These are phyloP conservation scores for Neoniphon sammara DNA, from an alignment of 2,797 vertebrate genomes.

Conservation along the genomic window DNA sequence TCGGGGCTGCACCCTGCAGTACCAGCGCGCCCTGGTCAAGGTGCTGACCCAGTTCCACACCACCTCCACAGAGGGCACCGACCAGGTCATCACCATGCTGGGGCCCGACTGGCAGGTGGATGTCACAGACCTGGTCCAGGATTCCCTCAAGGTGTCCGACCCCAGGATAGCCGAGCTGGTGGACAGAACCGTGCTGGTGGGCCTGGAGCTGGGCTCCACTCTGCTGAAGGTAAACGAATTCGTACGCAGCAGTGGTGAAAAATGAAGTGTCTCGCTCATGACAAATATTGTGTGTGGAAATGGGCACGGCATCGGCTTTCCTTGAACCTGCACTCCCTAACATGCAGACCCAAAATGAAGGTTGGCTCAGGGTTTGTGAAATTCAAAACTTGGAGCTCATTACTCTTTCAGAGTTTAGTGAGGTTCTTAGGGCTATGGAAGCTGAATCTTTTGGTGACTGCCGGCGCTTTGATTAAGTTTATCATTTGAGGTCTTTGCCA, in stretches of 20 bases:
- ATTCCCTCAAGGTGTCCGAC: constrained; percentile 92
- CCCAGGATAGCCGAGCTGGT: constrained; percentile 91
- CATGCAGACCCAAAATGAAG: neutral
- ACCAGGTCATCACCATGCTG: constrained; percentile 98
- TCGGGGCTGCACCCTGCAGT: constrained; percentile 95
- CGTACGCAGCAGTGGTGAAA: constrained; percentile 11
- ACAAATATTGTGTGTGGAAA: constrained; percentile 12
- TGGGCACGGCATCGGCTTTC: neutral
- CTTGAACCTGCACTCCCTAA: neutral
- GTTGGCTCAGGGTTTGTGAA: constrained; percentile 1
- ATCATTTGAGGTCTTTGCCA: too few relatives aligned
- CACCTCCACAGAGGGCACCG: constrained; percentile 91
- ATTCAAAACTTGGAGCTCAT: constrained; percentile 29
- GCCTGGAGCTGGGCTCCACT: constrained; percentile 91
- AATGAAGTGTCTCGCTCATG: constrained; percentile 8
- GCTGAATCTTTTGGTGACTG: neutral
- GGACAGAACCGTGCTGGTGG: constrained; percentile 90
- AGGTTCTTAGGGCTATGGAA: constrained; percentile 3
- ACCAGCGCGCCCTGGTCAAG: constrained; percentile 92
- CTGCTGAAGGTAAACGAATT: constrained; percentile 87
- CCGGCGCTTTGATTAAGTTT: neutral
- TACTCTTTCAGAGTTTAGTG: constrained; percentile 23
- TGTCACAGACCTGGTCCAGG: constrained; percentile 95
- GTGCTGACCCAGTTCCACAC: constrained; percentile 99
- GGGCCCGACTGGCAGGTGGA: constrained; percentile 98